Conservation (phyloP, 2,113 vertebrate species). For the Eubucco bourcierii region DNA sequence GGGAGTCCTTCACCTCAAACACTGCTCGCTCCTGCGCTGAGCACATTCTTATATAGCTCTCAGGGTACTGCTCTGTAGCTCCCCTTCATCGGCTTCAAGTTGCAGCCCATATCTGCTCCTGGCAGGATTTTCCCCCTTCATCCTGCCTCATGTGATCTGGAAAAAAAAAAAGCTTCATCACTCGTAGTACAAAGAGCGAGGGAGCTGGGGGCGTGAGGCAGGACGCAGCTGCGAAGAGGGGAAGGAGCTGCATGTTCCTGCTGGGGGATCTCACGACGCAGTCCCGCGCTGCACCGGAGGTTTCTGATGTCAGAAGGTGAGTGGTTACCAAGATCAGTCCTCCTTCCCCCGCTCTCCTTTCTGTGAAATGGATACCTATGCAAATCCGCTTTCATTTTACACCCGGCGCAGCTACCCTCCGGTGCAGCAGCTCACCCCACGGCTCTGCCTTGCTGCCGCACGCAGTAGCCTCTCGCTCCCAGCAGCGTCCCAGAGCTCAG, state of each 20-base stretch:
- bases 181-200: slow-evolving; percentile 44
- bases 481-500: background rate
- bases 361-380: background rate
- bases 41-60: slow-evolving; percentile 77
- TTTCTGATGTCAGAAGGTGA: slow-evolving; percentile 65
- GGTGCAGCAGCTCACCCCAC: background rate
- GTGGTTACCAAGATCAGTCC: slow-evolving; percentile 12
- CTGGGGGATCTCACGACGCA: slow-evolving; percentile 39
- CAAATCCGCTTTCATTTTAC: slow-evolving; percentile 67
- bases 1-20: slow-evolving; percentile 47
- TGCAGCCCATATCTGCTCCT: slow-evolving; percentile 74
- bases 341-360: background rate
- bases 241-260: slow-evolving; percentile 70
- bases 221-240: slow-evolving; percentile 56
- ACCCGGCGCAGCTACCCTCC: background rate
- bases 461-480: background rate
- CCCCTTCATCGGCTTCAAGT: slow-evolving; percentile 48
- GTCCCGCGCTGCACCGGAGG: slow-evolving; percentile 13
- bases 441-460: slow-evolving; percentile 40
- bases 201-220: slow-evolving; percentile 76
- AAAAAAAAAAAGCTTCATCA: slow-evolving; percentile 77
- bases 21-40: slow-evolving; percentile 38
- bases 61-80: slow-evolving; percentile 63
- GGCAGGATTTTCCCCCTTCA: slow-evolving; percentile 80
- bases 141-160: slow-evolving; percentile 82